phyloP scores from a whole-genome alignment of 1,140 invertebrate genomes.

The Drosophila sproati region DNA sequence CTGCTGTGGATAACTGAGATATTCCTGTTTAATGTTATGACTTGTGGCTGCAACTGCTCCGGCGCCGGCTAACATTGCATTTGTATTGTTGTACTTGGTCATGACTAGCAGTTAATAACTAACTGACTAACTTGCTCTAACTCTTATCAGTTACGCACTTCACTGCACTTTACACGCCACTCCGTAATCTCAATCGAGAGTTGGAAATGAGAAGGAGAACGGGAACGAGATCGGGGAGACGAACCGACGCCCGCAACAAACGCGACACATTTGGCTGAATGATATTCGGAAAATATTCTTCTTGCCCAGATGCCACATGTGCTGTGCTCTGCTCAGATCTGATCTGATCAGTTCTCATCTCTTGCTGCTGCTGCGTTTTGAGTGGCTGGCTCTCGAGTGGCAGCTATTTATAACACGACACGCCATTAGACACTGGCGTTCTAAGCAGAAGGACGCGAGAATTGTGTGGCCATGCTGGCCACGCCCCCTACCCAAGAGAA shows the following conservation, averaged over 20 bases:
- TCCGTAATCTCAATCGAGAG: neutral
- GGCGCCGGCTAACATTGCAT: conserved; percentile 43
- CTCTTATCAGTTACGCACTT: conserved; percentile 23
- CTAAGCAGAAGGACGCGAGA: conserved; percentile 67
- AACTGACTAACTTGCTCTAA: neutral
- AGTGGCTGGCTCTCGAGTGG: conserved; percentile 79
- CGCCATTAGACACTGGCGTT: conserved; percentile 69
- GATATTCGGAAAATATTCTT: conserved; percentile 46
- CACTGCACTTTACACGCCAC: conserved; percentile 26
- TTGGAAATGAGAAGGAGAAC: neutral
- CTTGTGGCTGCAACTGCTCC: neutral
- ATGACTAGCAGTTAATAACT: conserved; percentile 32
- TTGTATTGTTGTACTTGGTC: conserved; percentile 74
- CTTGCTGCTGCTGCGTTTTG: conserved; percentile 62
- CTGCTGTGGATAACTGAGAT: conserved; percentile 59
- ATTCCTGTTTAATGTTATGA: conserved; percentile 71
- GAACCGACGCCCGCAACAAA: conserved; percentile 70
- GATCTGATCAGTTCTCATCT: conserved; percentile 43
- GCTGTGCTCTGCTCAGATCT: conserved; percentile 15
- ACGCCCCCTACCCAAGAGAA: conserved; percentile 46
- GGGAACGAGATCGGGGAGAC: conserved; percentile 22
- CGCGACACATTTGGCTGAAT: conserved; percentile 80
- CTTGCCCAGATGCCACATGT: conserved; percentile 56
- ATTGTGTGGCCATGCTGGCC: conserved; percentile 29
- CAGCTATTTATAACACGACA: conserved; percentile 77